A percentile compares a stretch with the other conserved stretches of the same genome.
These are phyloP conservation scores for Hemaris fuciformis DNA, from an alignment of 2,888 invertebrate species.

Conservation along the genomic window DNA sequence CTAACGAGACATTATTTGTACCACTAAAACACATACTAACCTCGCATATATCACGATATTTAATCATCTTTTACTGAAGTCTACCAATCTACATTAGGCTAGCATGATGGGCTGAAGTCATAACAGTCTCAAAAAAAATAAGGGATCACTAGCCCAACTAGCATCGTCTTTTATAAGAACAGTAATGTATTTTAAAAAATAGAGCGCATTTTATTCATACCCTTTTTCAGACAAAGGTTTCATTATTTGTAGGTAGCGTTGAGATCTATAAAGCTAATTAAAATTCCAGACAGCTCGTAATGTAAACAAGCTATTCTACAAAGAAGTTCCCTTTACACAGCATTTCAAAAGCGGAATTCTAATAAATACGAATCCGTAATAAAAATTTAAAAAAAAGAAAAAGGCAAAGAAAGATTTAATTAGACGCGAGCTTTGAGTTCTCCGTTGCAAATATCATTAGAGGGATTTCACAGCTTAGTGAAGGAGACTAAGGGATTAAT, in stretches of 20 bases:
- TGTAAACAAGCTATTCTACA: slow-evolving; percentile 34
- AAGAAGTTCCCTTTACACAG: slow-evolving; percentile 22
- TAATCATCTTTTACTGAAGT: too few relatives aligned
- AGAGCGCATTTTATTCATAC: too few relatives aligned
- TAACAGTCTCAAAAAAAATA: too few relatives aligned
- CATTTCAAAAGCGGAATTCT: slow-evolving; percentile 42
- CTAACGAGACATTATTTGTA: too few relatives aligned
- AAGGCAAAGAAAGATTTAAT: slow-evolving; percentile 45
- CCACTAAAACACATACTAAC: too few relatives aligned
- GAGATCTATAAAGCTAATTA: not conserved
- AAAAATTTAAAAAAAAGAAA: slow-evolving; percentile 44
- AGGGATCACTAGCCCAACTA: too few relatives aligned
- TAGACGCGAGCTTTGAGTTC: slow-evolving; percentile 38
- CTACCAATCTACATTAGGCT: too few relatives aligned
- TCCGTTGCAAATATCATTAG: slow-evolving; percentile 34
- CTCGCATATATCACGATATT: too few relatives aligned
- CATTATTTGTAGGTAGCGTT: not conserved
- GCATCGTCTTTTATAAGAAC: too few relatives aligned
- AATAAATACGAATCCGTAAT: slow-evolving; percentile 42
- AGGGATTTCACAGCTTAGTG: slow-evolving; percentile 24
- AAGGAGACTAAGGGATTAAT: not conserved
- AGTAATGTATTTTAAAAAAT: too few relatives aligned
- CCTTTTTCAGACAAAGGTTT: not conserved
- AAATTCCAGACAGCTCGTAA: slow-evolving; percentile 31
- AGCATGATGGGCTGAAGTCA: too few relatives aligned